phyloP scores from a whole-genome alignment of 2,113 vertebrate genomes.

The Perca fluviatilis region DNA sequence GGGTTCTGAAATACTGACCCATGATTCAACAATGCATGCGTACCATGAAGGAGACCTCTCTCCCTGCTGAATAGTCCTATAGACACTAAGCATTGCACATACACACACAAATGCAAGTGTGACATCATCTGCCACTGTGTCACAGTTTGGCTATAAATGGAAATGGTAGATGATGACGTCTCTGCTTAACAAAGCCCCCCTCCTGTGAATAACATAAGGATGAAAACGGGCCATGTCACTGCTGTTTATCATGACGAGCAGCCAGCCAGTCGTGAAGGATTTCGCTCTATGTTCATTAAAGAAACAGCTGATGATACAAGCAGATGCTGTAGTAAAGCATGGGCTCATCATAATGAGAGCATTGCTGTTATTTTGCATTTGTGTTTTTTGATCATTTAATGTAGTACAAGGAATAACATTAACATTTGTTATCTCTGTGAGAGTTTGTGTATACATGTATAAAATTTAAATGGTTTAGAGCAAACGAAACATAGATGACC shows the following conservation, averaged over 20 bases:
- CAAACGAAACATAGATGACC: not conserved
- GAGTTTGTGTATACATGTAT: not conserved
- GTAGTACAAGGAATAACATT: not conserved
- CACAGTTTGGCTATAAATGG: constrained; percentile 78
- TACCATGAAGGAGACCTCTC: constrained; percentile 26
- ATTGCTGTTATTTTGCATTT: not conserved
- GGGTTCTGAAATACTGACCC: constrained; percentile 40
- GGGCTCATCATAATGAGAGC: constrained; percentile 18
- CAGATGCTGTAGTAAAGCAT: constrained; percentile 47
- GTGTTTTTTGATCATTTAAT: not conserved
- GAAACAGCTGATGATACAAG: constrained; percentile 74
- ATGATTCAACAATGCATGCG: constrained; percentile 4
- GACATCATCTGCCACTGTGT: constrained; percentile 70
- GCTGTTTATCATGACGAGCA: constrained; percentile 65
- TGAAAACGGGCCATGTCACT: constrained; percentile 66
- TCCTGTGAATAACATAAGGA: constrained; percentile 59
- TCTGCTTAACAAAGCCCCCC: constrained; percentile 37
- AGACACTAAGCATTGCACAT: not conserved
- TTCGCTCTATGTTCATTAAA: constrained; percentile 51
- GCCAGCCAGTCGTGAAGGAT: constrained; percentile 62
- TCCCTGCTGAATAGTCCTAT: constrained; percentile 14
- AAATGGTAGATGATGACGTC: constrained; percentile 46
- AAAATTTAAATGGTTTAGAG: not conserved
- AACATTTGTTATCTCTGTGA: not conserved
- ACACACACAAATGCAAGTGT: constrained; percentile 30